Conservation (phyloP, 30 jellyfish, hydroid and myxozoan genomes). For the Aurelia sp. region DNA sequence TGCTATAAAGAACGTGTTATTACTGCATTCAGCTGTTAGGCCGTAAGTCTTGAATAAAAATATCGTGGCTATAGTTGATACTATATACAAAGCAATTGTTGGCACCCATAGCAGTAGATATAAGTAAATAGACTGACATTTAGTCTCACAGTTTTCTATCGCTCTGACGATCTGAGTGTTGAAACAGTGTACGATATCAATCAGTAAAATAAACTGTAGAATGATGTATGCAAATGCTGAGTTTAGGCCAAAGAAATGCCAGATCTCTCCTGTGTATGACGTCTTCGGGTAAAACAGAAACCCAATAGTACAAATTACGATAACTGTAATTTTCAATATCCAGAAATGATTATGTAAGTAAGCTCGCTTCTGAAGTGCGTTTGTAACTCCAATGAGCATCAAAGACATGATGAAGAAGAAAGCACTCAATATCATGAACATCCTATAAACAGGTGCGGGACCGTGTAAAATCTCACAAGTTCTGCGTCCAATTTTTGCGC, state of each 20-base stretch:
- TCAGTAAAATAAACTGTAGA: slow-evolving; percentile 73
- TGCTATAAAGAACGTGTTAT: slow-evolving; percentile 85
- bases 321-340: slow-evolving; percentile 39
- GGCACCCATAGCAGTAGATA: slow-evolving; percentile 88
- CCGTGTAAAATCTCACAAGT: slow-evolving; percentile 89
- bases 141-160: slow-evolving; percentile 66
- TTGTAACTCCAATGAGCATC: slow-evolving; percentile 55
- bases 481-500: slow-evolving; percentile 71
- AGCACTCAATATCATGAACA: slow-evolving; percentile 62
- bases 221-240: slow-evolving; percentile 88
- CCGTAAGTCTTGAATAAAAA: slow-evolving; percentile 75
- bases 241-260: slow-evolving; percentile 97
- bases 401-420: slow-evolving; percentile 62
- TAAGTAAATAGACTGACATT: slow-evolving; percentile 18
- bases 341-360: slow-evolving; percentile 81
- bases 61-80: slow-evolving; percentile 57
- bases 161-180: slow-evolving; percentile 54
- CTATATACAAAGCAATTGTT: slow-evolving; percentile 55
- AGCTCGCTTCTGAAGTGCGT: slow-evolving; percentile 56
- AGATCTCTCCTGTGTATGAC: slow-evolving; percentile 88
- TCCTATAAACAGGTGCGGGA: slow-evolving; percentile 95
- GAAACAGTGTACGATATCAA: slow-evolving; percentile 78
- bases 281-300: slow-evolving; percentile 80
- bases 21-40: slow-evolving; percentile 74
- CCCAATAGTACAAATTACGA: neutral